Evolutionary conservation across 2,888 invertebrate genomes (phyloP).

Genomic region (Tethea ocularis): DNA sequence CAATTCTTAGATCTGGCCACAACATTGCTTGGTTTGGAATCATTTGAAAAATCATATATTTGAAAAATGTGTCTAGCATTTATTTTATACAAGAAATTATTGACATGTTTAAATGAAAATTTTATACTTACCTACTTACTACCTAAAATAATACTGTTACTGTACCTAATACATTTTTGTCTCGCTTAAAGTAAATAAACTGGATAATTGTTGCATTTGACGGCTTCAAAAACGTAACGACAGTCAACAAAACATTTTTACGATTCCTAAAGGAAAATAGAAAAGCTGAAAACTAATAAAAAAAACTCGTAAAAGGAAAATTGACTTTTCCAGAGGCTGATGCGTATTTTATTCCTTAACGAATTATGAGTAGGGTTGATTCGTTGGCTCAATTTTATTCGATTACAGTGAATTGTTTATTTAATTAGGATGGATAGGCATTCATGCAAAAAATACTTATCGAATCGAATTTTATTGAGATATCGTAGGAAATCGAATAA

Average conservation of each 20-base stretch:
- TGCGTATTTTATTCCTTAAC: slow-evolving; percentile 16
- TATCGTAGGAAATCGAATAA: too few species aligned
- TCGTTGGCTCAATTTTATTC: slow-evolving; percentile 7
- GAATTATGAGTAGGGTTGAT: not conserved
- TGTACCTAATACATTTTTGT: too few species aligned
- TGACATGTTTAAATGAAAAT: too few species aligned
- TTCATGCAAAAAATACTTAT: not conserved
- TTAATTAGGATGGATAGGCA: not conserved
- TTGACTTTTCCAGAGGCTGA: slow-evolving; percentile 32
- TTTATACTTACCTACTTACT: too few species aligned
- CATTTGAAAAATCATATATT: too few species aligned
- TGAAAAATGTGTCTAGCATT: too few species aligned
- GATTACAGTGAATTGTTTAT: not conserved
- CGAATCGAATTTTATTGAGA: too few species aligned
- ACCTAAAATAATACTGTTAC: too few species aligned
- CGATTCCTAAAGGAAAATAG: slow-evolving; percentile 22
- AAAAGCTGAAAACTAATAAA: slow-evolving; percentile 35
- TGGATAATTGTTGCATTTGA: slow-evolving; percentile 24
- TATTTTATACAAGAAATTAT: too few species aligned
- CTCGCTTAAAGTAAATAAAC: not conserved
- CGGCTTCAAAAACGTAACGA: slow-evolving; percentile 30
- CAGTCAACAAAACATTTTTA: slow-evolving; percentile 36
- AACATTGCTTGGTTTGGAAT: too few species aligned
- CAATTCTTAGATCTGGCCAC: too few species aligned
- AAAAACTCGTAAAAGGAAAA: slow-evolving; percentile 34